Base-by-base conservation (phyloP, 2,113 vertebrate species). In the Menidia beryllina region DNA sequence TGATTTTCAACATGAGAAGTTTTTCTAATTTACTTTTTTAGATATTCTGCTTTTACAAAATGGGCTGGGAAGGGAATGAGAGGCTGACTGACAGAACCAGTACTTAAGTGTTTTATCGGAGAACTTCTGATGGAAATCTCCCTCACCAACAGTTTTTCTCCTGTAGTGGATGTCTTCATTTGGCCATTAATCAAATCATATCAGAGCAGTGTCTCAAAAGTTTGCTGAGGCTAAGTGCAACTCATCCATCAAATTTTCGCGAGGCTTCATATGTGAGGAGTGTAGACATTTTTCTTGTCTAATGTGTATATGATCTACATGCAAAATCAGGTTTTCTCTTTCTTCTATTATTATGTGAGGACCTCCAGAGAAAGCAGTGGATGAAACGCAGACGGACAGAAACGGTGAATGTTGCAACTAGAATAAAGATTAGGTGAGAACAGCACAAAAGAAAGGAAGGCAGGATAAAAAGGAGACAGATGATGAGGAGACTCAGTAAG, bases 121-220 rank as follows among this genome's bases (percentile, higher is more conserved):
- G 52, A 85, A 74, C 74, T 68, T 63, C 48, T 41, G 58, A 63
- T 66, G 49, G 78, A 77, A 77, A 69, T 72, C 57, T 81, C 69
- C 68, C 69, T 75, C 76, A 52, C 48, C 54, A 23, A 48, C 41
- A 75, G 72, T n/a, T 60, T 75, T 70, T 52, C 41, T 60, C 75
- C 69, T 68, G 75, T 73, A 75, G 70, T 72, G 78, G 78, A 76
- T 55, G 4, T 87, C 60, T 77, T 65, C 21, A 64, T 77, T 49
- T 38, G 78, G 88, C 79, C 88, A 91, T 93, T 92, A 92, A 93
- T 94, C 92, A 94, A 89, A 59, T 88, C 68, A 83, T 91, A 91
- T 93, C 92, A 91, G 86, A 48, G 69, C 79, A 85, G 83, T 52
- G 89, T 89, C 86, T 85, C 81, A 81, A 88, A 91, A 89, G 88